Conservation (phyloP, 2,113 vertebrate genomes). For the Tympanuchus pallidicinctus region DNA sequence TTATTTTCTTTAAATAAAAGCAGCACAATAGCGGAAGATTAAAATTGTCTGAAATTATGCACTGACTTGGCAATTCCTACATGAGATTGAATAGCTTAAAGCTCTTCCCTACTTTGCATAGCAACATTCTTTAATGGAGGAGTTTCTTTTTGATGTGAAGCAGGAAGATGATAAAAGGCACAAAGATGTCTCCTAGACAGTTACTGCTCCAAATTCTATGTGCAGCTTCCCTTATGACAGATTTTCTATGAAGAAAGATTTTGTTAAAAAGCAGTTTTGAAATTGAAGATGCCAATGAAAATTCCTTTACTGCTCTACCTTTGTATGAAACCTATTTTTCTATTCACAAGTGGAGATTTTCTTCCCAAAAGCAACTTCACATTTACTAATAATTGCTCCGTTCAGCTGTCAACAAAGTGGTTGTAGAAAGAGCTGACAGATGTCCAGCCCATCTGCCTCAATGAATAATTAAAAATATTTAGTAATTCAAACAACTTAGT, state of each 20-base stretch:
- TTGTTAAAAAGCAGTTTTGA: neutral
- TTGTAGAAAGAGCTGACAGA: conserved; percentile 16
- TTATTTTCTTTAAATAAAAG: neutral
- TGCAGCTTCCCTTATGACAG: neutral
- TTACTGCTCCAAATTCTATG: neutral
- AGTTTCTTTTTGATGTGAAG: neutral
- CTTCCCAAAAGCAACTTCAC: neutral
- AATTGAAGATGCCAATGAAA: neutral
- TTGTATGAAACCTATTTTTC: neutral
- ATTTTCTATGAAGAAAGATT: neutral
- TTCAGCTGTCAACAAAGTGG: conserved; percentile 11
- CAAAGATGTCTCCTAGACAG: neutral
- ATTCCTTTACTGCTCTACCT: neutral
- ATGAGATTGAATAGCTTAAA: neutral
- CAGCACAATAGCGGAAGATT: neutral
- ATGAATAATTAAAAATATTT: neutral
- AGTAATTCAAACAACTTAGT: neutral
- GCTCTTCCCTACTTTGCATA: neutral
- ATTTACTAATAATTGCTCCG: neutral
- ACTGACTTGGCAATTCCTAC: neutral
- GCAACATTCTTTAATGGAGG: neutral
- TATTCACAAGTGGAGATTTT: neutral
- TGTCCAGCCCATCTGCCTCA: conserved; percentile 44
- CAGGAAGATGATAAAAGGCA: fast-evolving
- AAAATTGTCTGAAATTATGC: neutral